Evolutionary conservation across 2,113 vertebrate genomes (phyloP).

Genomic region (Pungitius pungitius): DNA sequence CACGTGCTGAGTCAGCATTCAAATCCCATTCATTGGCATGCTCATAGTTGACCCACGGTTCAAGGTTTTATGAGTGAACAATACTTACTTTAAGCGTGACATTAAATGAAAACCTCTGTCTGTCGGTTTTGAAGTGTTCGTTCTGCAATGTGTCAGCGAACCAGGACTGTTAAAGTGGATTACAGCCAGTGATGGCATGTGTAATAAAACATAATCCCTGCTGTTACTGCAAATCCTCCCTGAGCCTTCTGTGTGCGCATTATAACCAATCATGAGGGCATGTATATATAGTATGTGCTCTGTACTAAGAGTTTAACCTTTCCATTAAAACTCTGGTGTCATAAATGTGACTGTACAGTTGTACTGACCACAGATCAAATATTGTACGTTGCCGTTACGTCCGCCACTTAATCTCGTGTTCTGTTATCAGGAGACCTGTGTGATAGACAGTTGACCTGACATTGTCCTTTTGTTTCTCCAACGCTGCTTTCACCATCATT

Average conservation of each 20-base stretch:
- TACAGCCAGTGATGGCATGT: conserved; percentile 45
- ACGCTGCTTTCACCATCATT: not conserved
- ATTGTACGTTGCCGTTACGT: not conserved
- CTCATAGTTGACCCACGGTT: not conserved
- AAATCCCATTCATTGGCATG: not conserved
- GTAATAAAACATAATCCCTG: conserved; percentile 63
- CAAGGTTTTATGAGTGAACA: not conserved
- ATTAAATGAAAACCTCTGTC: conserved; percentile 21
- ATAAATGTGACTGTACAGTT: not conserved
- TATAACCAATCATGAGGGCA: conserved; percentile 8
- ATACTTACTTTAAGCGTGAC: conserved; percentile 21
- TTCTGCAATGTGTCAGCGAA: conserved; percentile 40
- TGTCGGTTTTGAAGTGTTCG: conserved; percentile 10
- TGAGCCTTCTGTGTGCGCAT: conserved; percentile 29
- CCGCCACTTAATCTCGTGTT: conserved; percentile 3
- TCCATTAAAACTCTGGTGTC: not conserved
- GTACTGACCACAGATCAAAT: not conserved
- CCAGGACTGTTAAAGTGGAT: conserved; percentile 60
- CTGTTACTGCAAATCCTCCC: conserved; percentile 50
- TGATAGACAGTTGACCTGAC: conserved; percentile 4
- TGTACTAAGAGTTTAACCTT: not conserved
- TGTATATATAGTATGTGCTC: not conserved
- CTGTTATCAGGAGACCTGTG: conserved; percentile 23
- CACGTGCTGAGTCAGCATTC: conserved; percentile 6
- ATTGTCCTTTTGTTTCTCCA: not conserved